Conservation (phyloP, 2,888 invertebrate genomes). For the Tortrix viridana region DNA sequence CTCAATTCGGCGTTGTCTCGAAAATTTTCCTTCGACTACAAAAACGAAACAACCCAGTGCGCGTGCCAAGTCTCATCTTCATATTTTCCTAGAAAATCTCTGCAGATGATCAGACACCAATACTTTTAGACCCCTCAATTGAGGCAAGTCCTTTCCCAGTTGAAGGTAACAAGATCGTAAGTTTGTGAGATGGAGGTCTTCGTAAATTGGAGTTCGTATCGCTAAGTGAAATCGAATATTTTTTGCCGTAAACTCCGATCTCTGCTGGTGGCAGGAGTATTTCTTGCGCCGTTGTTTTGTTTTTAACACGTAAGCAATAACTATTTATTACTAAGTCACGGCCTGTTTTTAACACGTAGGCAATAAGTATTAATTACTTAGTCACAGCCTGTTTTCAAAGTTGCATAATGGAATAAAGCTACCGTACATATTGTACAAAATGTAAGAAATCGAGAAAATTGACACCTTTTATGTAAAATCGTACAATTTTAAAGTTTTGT, state of each 20-base stretch:
- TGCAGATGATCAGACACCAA: slow-evolving; percentile 47
- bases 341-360: slow-evolving; percentile 7
- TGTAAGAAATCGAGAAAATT: too few relatives aligned
- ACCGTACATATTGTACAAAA: too few relatives aligned
- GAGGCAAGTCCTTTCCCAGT: not conserved
- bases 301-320: slow-evolving; percentile 31
- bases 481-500: too few relatives aligned
- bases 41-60: slow-evolving; percentile 52
- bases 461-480: too few relatives aligned
- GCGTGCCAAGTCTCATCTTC: slow-evolving; percentile 57
- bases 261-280: slow-evolving; percentile 38
- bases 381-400: not conserved
- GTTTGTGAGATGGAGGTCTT: slow-evolving; percentile 12
- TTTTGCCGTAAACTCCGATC: slow-evolving; percentile 46
- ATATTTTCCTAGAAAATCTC: slow-evolving; percentile 56
- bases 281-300: slow-evolving; percentile 33
- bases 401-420: too few relatives aligned
- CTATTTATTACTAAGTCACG: slow-evolving; percentile 11
- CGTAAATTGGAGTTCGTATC: slow-evolving; percentile 36
- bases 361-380: slow-evolving; percentile 18
- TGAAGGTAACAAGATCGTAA: not conserved
- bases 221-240: slow-evolving; percentile 55
- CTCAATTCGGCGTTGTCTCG: slow-evolving; percentile 45
- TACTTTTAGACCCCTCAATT: slow-evolving; percentile 26
- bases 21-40: slow-evolving; percentile 50